Percentiles rank a stretch among this genome's conserved stretches.
Conservation (phyloP, 2,113 vertebrate species). For the Microtus oregoni region DNA sequence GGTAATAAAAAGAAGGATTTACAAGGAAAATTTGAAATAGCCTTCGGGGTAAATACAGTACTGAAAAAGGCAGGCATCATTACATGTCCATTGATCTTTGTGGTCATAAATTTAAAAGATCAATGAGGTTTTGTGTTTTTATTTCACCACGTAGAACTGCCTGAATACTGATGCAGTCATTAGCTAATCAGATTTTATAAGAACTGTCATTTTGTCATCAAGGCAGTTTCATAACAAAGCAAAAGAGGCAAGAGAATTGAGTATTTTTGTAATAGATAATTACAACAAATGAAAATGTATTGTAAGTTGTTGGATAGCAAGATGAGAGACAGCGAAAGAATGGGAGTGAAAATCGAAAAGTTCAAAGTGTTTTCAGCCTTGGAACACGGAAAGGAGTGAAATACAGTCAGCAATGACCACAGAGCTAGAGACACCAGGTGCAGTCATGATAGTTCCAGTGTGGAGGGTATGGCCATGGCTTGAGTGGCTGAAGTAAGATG, state of each 20-base stretch:
- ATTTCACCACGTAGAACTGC: not conserved
- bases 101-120: conserved; percentile 48
- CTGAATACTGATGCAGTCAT: not conserved
- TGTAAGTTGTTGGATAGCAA: conserved; percentile 17
- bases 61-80: not conserved
- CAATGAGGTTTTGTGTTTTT: conserved; percentile 30
- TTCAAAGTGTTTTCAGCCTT: not conserved
- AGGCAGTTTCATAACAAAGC: not conserved
- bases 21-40: conserved; percentile 9
- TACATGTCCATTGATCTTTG: not conserved
- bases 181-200: conserved; percentile 13
- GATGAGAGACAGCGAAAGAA: not conserved
- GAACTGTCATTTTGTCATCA: conserved; percentile 32
- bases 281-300: conserved; percentile 13
- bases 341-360: not conserved
- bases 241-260: not conserved
- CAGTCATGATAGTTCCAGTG: not conserved
- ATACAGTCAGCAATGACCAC: not conserved
- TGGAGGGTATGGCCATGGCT: not conserved
- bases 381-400: not conserved
- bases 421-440: not conserved
- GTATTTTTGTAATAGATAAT: conserved; percentile 15
- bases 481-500: conserved; percentile 12
- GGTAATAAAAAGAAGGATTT: not conserved
- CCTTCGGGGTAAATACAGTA: not conserved